Percentiles rank a stretch among this genome's conserved stretches.
Conservation (phyloP, 1,140 invertebrate species). For the Forficula auricularia region DNA sequence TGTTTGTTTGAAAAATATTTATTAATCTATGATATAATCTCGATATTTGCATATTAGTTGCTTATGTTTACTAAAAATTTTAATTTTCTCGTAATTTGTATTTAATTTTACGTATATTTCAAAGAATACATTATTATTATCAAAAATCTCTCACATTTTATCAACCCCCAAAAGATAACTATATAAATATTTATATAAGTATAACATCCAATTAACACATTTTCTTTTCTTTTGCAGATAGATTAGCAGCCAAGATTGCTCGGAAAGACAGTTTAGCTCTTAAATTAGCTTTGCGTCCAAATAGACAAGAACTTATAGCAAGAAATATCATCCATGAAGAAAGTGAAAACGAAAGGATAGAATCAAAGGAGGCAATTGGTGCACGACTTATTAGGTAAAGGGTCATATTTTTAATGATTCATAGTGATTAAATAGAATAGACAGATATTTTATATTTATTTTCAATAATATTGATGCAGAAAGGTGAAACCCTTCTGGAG, state of each 20-base stretch:
- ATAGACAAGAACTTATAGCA: slow-evolving; percentile 87
- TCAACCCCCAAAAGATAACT: too few relatives aligned
- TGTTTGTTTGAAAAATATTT: too few relatives aligned
- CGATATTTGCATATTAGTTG: too few relatives aligned
- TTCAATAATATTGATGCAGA: too few relatives aligned
- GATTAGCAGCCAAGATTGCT: slow-evolving; percentile 76
- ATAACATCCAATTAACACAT: too few relatives aligned
- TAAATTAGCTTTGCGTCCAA: slow-evolving; percentile 78
- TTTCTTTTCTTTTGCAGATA: slow-evolving; percentile 25
- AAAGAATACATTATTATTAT: too few relatives aligned
- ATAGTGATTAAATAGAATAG: not conserved
- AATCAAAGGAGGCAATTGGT: slow-evolving; percentile 85
- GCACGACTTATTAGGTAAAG: slow-evolving; percentile 70
- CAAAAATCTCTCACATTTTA: too few relatives aligned
- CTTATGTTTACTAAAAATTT: too few relatives aligned
- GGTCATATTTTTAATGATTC: slow-evolving; percentile 8
- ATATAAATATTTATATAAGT: too few relatives aligned
- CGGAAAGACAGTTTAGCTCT: slow-evolving; percentile 89
- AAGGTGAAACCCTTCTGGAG: slow-evolving; percentile 5
- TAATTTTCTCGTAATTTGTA: too few relatives aligned
- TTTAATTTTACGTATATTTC: too few relatives aligned
- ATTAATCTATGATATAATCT: too few relatives aligned
- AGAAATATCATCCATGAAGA: slow-evolving; percentile 88
- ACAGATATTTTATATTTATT: not conserved
- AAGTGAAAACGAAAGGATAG: slow-evolving; percentile 81